Evolutionary conservation across 2,113 vertebrate genomes (phyloP), one percentile per base, ranked within the genome.

Genomic region (Psilopsiagon aurifrons): DNA sequence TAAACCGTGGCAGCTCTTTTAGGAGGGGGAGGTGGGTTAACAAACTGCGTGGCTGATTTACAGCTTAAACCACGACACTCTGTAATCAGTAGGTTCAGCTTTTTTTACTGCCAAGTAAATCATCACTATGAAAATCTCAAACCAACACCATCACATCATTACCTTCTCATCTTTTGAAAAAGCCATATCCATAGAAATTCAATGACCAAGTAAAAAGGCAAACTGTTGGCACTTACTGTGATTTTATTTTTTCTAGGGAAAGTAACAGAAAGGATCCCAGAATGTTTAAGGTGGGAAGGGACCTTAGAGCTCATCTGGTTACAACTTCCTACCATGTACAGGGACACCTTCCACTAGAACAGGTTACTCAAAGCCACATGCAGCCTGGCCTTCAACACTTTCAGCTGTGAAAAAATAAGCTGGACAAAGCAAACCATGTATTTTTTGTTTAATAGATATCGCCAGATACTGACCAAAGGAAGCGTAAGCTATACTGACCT

Each of bases 191-290:
- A 44, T 29, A 35, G 1, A 62, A 51, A n/a, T 19, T 5, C 13
- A 43, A 77, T 31, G 3, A 24, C 17, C 16, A 54, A 76, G 22
- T 46, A 51, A 41, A 84, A 67, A 85, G 22, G 7, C 10, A 62
- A 29, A 57, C 4, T 27, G 4, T 9, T 59, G 59, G 5, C 3
- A n/a, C 3, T 28, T 28, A 27, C 0, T 7, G 5, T 28, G 37
- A 52, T 33, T 59, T 59, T n/a, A 23, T 33, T 68, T 52, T 52
- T 37, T 59, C 46, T 23, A 43, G 10, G 14, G 15, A 41, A 47
- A 35, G 33, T 35, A 13, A 24, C 33, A 59, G 55, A 57, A 59
- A 59, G 13, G 33, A 59, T 24, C 13, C 24, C 20, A 59, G 57
- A 59, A 59, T 35, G 33, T 33, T 57, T 57, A 57, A 12, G 13